phyloP scores from a whole-genome alignment of 1,140 invertebrate genomes.

The Cecropterus lyciades region DNA sequence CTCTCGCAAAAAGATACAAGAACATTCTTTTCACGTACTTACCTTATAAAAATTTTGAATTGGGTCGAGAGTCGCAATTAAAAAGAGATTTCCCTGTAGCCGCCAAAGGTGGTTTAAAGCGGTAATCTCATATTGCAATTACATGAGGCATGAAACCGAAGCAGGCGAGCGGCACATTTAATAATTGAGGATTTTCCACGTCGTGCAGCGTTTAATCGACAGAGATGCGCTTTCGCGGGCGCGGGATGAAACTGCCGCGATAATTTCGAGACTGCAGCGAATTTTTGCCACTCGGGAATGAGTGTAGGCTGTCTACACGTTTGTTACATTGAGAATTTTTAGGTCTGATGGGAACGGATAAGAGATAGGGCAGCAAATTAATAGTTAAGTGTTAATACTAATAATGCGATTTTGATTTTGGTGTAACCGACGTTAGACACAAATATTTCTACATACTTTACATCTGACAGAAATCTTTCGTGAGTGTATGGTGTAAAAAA shows the following conservation, averaged over 20 bases:
- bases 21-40: too few species aligned
- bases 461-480: too few species aligned
- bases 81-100: slow-evolving; percentile 1
- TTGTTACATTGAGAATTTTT: too few species aligned
- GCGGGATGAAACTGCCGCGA: neutral
- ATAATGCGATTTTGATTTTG: too few species aligned
- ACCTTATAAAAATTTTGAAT: too few species aligned
- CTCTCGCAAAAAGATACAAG: too few species aligned
- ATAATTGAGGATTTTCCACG: neutral
- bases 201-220: neutral
- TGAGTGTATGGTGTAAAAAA: too few species aligned
- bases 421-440: too few species aligned
- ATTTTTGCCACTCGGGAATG: neutral
- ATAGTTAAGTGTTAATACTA: too few species aligned
- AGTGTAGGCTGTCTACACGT: neutral
- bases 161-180: slow-evolving; percentile 1
- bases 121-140: slow-evolving; percentile 1
- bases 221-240: neutral
- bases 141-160: neutral
- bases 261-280: neutral
- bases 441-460: too few species aligned
- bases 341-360: too few species aligned
- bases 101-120: neutral
- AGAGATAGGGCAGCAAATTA: too few species aligned
- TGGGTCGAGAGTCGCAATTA: neutral